Evolutionary conservation across 2,797 vertebrate species (phyloP), one percentile per base, ranked within the genome.

Genomic region (Lacerta viridis): DNA sequence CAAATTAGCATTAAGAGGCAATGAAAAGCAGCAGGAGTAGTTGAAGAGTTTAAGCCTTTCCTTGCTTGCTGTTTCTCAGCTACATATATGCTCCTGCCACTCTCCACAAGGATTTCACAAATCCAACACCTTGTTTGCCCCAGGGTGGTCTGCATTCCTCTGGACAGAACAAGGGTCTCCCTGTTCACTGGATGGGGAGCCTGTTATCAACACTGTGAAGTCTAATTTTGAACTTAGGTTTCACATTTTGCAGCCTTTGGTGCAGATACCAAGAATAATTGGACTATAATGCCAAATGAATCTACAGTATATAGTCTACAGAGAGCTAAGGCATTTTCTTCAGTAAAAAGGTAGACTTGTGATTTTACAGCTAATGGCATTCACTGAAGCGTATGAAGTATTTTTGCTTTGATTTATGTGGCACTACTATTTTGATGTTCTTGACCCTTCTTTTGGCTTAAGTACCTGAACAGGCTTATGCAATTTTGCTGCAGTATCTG

Each of bases 391-490:
- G 83, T 84, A 71, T 2, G 33, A 89, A 90, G 18, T 2, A 83
- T 5, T 84, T 78, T 78, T 77, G 27, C 13, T 0, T 43, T 74
- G 20, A 18, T 69, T 75, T 64, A 59, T 29, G 6, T 89, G 72
- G 23, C 80, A 0, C 46, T 85, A 74, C 0, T 74, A 36, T 88
- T 92, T 94, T 92, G 91, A 92, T 94, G 5, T 64, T 64, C 89
- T 91, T 92, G 86, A 81, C 83, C 91, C 95, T 93, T 81, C 82
- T 93, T 94, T 94, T 87, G 80, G 46, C 72, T 23, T 81, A 88
- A 90, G 83, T 91, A 84, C 88, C 90, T 91, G 80, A 92, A 77
- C 43, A 87, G 46, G 68, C 71, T 88, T 89, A 61, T 79, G 36
- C 88, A 84, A n/a, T 84, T 85, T 84, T 93, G 92, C 91, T 92